Base-by-base conservation (phyloP, 2,888 invertebrate species). In the Drosophila sordidapex region DNA sequence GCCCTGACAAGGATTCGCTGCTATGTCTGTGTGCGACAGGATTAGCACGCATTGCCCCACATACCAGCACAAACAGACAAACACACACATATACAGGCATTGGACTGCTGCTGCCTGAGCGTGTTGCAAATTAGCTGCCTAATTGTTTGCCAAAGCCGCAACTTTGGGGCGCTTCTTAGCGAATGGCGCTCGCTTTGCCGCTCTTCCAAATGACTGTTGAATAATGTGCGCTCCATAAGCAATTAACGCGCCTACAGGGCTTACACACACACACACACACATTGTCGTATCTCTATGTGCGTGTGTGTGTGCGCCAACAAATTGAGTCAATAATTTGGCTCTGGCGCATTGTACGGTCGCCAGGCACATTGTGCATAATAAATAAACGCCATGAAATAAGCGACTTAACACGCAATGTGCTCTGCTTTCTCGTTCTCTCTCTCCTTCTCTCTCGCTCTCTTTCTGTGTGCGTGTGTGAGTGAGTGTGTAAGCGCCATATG, bases 321-420 rank as follows among this genome's bases (percentile, higher is more conserved):
- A 87, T 87, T 87, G 90, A 87, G 87, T 90, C 87, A 87, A 87
- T 87, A 87, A 87, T 87, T 90, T 87, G 57, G 40, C 65, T 71
- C 64, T 71, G 72, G 49, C 66, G 64, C 71, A 71, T 70, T 73
- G 67, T 46, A 62, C 65, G 66, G 66, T 75, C 63, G 80, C 43
- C 54, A 70, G 83, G 90, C 86, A 86, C 87, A 89, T 80, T 90
- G 89, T 84, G 90, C 90, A 87, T 87, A 90, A 87, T 90, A 90
- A 90, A 87, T 87, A 90, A 86, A 75, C 82, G 90, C 81, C 82
- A 90, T 87, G 90, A 87, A 87, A 90, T 87, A 90, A 89, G 90
- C 87, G 87, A 87, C 89, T 90, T 87, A 89, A 87, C 90, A 90
- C 89, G 82, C 82, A 79, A 84, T 82, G 68, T 76, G 71, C 87